Conservation (phyloP, 2,113 vertebrate genomes). For the Pygoscelis antarcticus region DNA sequence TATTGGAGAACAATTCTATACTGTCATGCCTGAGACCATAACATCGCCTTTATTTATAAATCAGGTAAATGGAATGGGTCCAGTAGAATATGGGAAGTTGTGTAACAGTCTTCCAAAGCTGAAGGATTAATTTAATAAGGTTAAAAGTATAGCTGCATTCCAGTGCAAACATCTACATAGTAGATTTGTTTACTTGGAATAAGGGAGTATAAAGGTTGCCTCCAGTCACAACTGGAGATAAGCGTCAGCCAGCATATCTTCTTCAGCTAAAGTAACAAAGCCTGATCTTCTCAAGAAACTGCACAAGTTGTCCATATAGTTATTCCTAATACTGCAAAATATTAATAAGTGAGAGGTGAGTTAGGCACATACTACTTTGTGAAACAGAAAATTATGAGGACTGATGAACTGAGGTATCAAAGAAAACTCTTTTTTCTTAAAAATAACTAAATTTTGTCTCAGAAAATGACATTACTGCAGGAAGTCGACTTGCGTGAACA, state of each 20-base stretch:
- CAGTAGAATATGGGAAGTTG: background rate
- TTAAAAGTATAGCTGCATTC: background rate
- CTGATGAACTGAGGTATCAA: background rate
- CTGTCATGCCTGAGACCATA: background rate
- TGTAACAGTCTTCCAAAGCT: background rate
- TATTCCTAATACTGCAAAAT: background rate
- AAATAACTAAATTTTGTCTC: background rate
- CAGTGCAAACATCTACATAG: background rate
- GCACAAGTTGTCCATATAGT: background rate
- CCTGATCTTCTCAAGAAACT: background rate
- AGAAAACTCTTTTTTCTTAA: background rate
- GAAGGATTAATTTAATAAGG: background rate
- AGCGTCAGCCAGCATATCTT: rapidly evolving
- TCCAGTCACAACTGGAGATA: background rate
- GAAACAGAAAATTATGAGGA: background rate
- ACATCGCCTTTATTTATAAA: background rate
- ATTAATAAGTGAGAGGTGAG: background rate
- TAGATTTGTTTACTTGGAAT: background rate
- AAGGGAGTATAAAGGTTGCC: background rate
- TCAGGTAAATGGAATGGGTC: background rate
- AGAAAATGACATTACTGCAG: background rate
- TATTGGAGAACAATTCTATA: background rate
- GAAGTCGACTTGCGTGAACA: background rate
- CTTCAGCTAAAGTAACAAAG: background rate
- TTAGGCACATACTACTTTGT: background rate